These are phyloP conservation scores for Rachycentron canadum DNA, from an alignment of 2,797 vertebrate species.

Conservation along the genomic window DNA sequence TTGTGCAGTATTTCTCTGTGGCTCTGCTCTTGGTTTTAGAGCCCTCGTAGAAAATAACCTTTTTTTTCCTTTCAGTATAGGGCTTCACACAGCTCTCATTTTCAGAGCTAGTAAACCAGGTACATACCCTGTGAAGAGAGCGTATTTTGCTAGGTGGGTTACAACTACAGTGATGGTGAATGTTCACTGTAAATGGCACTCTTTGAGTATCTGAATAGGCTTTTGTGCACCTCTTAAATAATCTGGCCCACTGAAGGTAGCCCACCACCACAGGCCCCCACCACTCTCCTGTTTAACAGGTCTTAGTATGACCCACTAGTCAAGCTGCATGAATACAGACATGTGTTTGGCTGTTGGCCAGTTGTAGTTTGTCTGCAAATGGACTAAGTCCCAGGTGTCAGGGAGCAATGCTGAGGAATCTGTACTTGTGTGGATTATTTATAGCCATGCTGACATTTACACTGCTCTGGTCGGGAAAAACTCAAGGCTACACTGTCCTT, in stretches of 20 bases:
- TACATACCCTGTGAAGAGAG: constrained; percentile 34
- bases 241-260: constrained; percentile 73
- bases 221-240: constrained; percentile 82
- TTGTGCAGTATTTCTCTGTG: constrained; percentile 17
- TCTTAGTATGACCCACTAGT: constrained; percentile 67
- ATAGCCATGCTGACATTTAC: constrained; percentile 79
- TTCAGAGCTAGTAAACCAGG: constrained; percentile 47
- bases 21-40: constrained; percentile 8
- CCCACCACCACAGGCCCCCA: constrained; percentile 43
- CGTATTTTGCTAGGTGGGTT: constrained; percentile 42
- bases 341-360: constrained; percentile 78
- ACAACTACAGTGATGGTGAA: constrained; percentile 61
- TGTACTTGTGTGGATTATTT: constrained; percentile 77
- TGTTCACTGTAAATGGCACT: constrained; percentile 77
- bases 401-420: constrained; percentile 74
- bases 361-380: constrained; percentile 72
- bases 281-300: constrained; percentile 66
- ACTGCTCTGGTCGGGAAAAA: constrained; percentile 58
- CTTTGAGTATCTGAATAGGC: constrained; percentile 76
- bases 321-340: constrained; percentile 72
- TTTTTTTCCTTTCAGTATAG: not conserved
- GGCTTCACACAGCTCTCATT: constrained; percentile 33
- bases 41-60: not conserved
- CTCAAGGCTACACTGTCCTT: constrained; percentile 66
- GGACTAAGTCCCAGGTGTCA: constrained; percentile 60